A percentile compares a stretch with the other conserved stretches of the same genome.
Conservation (phyloP, 2,113 vertebrate genomes). For the Andinoacara biseriatus region DNA sequence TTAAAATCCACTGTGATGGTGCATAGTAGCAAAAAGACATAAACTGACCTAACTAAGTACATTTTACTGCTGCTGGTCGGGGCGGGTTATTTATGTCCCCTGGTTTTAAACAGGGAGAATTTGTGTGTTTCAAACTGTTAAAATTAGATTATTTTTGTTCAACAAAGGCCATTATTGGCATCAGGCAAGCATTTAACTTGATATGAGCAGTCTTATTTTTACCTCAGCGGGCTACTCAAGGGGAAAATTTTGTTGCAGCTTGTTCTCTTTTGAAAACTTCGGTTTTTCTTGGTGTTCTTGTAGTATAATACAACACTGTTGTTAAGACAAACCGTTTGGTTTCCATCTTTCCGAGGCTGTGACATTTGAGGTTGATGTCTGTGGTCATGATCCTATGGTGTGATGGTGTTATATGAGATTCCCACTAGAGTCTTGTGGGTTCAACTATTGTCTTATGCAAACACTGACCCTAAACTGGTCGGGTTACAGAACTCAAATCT, state of each 20-base stretch:
- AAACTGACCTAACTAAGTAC: background rate
- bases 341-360: slow-evolving; percentile 32
- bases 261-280: background rate
- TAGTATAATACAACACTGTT: slow-evolving; percentile 6
- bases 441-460: slow-evolving; percentile 53
- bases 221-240: slow-evolving; percentile 6
- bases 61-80: background rate
- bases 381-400: slow-evolving; percentile 38
- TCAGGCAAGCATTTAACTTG: slow-evolving; percentile 19
- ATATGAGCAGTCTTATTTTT: slow-evolving; percentile 13
- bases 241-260: slow-evolving; percentile 10
- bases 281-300: slow-evolving; percentile 20
- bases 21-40: background rate
- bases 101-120: background rate
- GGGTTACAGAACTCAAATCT: slow-evolving; percentile 22
- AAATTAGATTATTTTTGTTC: slow-evolving; percentile 7
- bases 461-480: slow-evolving; percentile 19
- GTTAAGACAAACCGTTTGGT: slow-evolving; percentile 27
- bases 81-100: background rate
- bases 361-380: slow-evolving; percentile 46
- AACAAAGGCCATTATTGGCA: slow-evolving; percentile 14
- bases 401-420: slow-evolving; percentile 41
- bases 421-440: slow-evolving; percentile 39
- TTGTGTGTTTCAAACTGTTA: slow-evolving; percentile 11
- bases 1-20: background rate